These are phyloP conservation scores for Campaea margaritaria DNA, from an alignment of 2,888 invertebrate species.

Conservation along the genomic window DNA sequence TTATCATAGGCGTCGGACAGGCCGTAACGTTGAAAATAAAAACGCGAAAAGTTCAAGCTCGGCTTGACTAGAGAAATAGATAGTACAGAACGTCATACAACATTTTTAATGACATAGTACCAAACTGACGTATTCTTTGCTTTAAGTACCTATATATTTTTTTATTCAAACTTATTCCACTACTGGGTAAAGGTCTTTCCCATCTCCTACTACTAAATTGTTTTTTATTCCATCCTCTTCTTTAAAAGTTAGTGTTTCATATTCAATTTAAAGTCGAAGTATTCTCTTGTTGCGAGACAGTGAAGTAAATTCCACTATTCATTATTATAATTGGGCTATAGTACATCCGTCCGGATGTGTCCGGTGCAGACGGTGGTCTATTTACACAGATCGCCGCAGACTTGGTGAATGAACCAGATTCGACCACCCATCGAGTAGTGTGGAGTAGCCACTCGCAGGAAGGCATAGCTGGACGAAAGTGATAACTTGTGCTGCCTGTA, in stretches of 20 bases:
- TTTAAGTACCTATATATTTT: too few relatives aligned
- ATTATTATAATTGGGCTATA: conserved; percentile 34
- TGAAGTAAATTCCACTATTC: conserved; percentile 18
- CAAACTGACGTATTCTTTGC: too few relatives aligned
- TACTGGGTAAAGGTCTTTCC: too few relatives aligned
- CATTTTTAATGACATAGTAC: too few relatives aligned
- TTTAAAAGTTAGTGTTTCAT: neutral
- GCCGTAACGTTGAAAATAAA: too few relatives aligned
- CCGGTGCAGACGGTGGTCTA: conserved; percentile 62
- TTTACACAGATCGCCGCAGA: conserved; percentile 65
- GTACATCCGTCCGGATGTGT: conserved; percentile 78
- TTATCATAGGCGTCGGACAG: too few relatives aligned
- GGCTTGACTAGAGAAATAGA: too few relatives aligned
- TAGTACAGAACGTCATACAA: too few relatives aligned
- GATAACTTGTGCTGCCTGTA: neutral
- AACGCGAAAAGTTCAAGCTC: too few relatives aligned
- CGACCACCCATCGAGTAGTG: conserved; percentile 79
- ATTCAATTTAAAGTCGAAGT: neutral
- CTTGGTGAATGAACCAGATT: conserved; percentile 59
- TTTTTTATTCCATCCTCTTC: neutral
- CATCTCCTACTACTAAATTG: too few relatives aligned
- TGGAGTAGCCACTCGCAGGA: conserved; percentile 59
- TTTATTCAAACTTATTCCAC: too few relatives aligned
- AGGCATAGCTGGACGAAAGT: conserved; percentile 58
- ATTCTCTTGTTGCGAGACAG: conserved; percentile 2